Evolutionary conservation across 2,888 invertebrate species (phyloP).

Genomic region (Ophion ellenae): DNA sequence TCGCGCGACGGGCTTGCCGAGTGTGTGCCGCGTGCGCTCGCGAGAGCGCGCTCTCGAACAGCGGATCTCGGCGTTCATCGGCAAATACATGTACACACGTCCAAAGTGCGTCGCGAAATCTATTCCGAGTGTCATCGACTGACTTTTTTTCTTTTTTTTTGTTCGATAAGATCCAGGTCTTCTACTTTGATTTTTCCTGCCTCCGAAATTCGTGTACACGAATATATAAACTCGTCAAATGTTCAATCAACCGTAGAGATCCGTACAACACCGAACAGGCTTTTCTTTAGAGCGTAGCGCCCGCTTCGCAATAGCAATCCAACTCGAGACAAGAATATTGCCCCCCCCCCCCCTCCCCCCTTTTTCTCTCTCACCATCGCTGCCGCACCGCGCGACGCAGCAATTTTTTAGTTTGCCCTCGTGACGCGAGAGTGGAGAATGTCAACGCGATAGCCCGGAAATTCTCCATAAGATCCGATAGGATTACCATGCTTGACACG

Average conservation of each 20-base stretch:
- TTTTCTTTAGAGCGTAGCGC: too few relatives aligned
- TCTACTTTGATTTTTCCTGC: too few relatives aligned
- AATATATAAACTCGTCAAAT: too few relatives aligned
- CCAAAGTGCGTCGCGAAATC: conserved; percentile 55
- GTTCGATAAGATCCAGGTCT: too few relatives aligned
- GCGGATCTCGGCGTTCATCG: conserved; percentile 50
- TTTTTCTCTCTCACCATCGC: conserved; percentile 1
- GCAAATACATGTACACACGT: conserved; percentile 13
- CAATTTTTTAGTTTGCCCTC: not conserved
- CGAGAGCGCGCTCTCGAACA: conserved; percentile 38
- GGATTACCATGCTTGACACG: conserved; percentile 82
- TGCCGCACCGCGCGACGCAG: not conserved
- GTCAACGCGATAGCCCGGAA: conserved; percentile 53
- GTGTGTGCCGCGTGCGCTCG: conserved; percentile 31
- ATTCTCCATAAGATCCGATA: conserved; percentile 64
- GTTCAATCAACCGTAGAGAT: too few relatives aligned
- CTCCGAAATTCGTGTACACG: too few relatives aligned
- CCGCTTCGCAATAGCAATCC: too few relatives aligned
- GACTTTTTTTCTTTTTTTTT: conserved; percentile 5
- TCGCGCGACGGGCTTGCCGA: conserved; percentile 33
- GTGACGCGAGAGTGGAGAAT: conserved; percentile 46
- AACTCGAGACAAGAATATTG: too few relatives aligned
- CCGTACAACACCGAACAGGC: too few relatives aligned
- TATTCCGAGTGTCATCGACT: conserved; percentile 33
- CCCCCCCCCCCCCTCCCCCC: too few relatives aligned